Evolutionary conservation across 1,140 invertebrate species (phyloP).

Genomic region (Metaphire vulgaris): DNA sequence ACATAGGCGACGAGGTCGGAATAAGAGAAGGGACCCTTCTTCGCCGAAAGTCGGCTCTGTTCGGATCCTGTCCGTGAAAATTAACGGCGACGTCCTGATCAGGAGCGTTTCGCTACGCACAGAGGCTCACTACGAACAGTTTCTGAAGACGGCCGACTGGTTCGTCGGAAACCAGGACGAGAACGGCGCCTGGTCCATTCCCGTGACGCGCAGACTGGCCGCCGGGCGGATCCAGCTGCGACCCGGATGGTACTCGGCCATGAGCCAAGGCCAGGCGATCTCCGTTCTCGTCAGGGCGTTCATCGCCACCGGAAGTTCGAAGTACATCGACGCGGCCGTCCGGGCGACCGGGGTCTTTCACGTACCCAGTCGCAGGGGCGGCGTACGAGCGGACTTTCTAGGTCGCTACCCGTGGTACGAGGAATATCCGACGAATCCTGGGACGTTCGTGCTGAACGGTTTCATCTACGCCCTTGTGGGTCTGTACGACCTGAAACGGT

Average conservation of each 20-base stretch:
- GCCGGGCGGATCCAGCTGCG: slow-evolving; percentile 67
- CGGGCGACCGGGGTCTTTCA: slow-evolving; percentile 74
- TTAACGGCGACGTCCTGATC: background rate
- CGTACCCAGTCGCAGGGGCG: slow-evolving; percentile 61
- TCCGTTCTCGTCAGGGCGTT: slow-evolving; percentile 85
- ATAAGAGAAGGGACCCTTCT: background rate
- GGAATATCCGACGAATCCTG: slow-evolving; percentile 92
- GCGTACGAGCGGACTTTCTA: slow-evolving; percentile 76
- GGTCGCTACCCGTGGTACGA: slow-evolving; percentile 83
- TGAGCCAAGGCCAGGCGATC: slow-evolving; percentile 95
- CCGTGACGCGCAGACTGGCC: slow-evolving; percentile 72
- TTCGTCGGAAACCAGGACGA: slow-evolving; percentile 72
- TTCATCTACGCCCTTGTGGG: slow-evolving; percentile 97
- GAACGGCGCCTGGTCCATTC: slow-evolving; percentile 86
- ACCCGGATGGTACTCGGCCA: slow-evolving; percentile 91
- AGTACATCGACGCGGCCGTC: slow-evolving; percentile 73
- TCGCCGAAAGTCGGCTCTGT: background rate
- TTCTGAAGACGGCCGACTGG: background rate
- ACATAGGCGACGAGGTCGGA: background rate
- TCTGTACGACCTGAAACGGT: slow-evolving; percentile 71
- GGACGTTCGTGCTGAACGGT: slow-evolving; percentile 93
- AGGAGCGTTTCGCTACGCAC: background rate
- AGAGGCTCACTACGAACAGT: background rate
- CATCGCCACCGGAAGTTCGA: slow-evolving; percentile 66
- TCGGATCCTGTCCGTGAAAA: background rate